Percentiles rank a stretch among this genome's conserved stretches.
Conservation (phyloP, 2,113 vertebrate species). For the Mystacornis crossleyi region DNA sequence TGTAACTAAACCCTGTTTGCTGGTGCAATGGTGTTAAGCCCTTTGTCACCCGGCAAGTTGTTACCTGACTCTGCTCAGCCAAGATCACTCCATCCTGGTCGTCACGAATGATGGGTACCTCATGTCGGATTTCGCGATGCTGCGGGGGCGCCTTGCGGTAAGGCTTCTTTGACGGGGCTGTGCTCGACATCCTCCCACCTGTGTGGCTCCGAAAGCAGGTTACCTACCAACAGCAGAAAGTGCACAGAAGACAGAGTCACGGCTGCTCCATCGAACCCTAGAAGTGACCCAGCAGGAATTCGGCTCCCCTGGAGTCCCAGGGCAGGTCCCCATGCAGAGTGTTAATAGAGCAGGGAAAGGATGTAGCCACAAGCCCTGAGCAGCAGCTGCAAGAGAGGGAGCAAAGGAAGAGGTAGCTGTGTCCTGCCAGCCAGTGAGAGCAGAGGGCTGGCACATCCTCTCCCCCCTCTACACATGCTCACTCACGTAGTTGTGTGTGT, state of each 20-base stretch:
- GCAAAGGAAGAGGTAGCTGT: slow-evolving; percentile 37
- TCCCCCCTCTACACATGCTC: not conserved
- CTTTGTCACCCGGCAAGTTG: slow-evolving; percentile 28
- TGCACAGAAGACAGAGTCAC: slow-evolving; percentile 32
- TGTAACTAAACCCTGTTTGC: slow-evolving; percentile 60
- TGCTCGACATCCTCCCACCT: slow-evolving; percentile 84
- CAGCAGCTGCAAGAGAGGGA: slow-evolving; percentile 20
- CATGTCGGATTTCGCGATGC: slow-evolving; percentile 89
- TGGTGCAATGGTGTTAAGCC: slow-evolving; percentile 55
- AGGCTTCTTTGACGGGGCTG: slow-evolving; percentile 88
- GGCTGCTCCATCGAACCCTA: not conserved
- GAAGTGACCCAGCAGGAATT: not conserved
- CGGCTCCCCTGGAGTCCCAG: not conserved
- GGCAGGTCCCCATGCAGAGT: slow-evolving; percentile 43
- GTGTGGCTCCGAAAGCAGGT: not conserved
- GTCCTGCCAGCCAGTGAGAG: slow-evolving; percentile 35
- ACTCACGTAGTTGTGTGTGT: slow-evolving; percentile 43
- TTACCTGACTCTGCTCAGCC: slow-evolving; percentile 83
- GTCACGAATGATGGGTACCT: slow-evolving; percentile 71
- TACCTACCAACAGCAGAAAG: slow-evolving; percentile 65
- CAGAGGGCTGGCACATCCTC: slow-evolving; percentile 61
- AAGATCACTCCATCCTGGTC: slow-evolving; percentile 76
- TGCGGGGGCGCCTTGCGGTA: slow-evolving; percentile 96
- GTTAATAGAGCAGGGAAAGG: not conserved
- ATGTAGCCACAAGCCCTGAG: slow-evolving; percentile 18